A percentile compares a stretch with the other conserved stretches of the same genome.
These are phyloP conservation scores for Archaeoteleia sp. DNA, from an alignment of 2,888 invertebrate species.

Conservation along the genomic window DNA sequence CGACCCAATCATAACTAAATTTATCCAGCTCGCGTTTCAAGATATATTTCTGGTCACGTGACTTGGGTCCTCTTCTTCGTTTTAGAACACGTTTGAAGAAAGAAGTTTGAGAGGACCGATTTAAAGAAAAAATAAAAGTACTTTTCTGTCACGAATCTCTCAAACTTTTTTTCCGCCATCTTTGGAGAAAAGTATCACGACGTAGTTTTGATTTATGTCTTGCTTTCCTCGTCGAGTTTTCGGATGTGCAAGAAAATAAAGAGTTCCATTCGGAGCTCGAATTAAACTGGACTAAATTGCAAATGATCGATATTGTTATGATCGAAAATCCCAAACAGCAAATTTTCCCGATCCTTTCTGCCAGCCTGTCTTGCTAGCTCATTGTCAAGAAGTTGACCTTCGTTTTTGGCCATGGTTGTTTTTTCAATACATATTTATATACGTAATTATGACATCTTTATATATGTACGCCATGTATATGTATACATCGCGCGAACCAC, in stretches of 20 bases:
- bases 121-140: too few relatives aligned
- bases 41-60: too few relatives aligned
- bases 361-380: slow-evolving; percentile 73
- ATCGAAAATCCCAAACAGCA: slow-evolving; percentile 29
- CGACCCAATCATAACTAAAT: too few relatives aligned
- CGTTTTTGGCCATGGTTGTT: slow-evolving; percentile 92
- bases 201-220: slow-evolving; percentile 3
- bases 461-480: slow-evolving; percentile 54
- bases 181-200: too few relatives aligned
- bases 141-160: too few relatives aligned
- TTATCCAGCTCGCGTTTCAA: too few relatives aligned
- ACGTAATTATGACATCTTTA: slow-evolving; percentile 60
- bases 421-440: slow-evolving; percentile 75
- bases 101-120: too few relatives aligned
- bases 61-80: too few relatives aligned
- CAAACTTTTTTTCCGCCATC: too few relatives aligned
- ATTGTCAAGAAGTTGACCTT: slow-evolving; percentile 96
- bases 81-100: too few relatives aligned
- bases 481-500: slow-evolving; percentile 27
- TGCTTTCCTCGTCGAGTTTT: slow-evolving; percentile 27
- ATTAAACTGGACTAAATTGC: slow-evolving; percentile 31
- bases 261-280: slow-evolving; percentile 14
- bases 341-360: slow-evolving; percentile 56
- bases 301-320: slow-evolving; percentile 5
- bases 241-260: slow-evolving; percentile 14